phyloP scores from a whole-genome alignment of 1,140 invertebrate species.

The Bicyclus anynana region DNA sequence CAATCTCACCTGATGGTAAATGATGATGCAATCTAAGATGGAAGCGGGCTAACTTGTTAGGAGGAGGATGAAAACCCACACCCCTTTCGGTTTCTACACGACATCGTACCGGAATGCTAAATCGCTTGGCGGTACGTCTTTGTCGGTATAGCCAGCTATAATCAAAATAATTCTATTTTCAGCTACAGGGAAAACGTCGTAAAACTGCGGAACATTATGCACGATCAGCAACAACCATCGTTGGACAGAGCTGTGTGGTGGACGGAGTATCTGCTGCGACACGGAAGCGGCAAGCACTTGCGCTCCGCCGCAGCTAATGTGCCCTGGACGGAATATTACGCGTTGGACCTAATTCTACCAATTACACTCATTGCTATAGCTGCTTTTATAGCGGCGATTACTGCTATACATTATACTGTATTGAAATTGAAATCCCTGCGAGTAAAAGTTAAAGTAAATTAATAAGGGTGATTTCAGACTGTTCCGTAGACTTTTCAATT shows the following conservation, averaged over 20 bases:
- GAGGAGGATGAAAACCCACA: too few species aligned
- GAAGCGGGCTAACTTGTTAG: too few species aligned
- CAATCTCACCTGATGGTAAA: too few species aligned
- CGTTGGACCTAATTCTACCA: conserved; percentile 30
- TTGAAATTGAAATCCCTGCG: background rate
- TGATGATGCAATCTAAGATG: too few species aligned
- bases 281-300: conserved; percentile 69
- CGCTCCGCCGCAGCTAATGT: conserved; percentile 45
- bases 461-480: too few species aligned
- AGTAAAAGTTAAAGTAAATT: background rate
- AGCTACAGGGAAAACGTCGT: conserved; percentile 31
- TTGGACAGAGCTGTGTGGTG: conserved; percentile 74
- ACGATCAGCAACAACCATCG: conserved; percentile 20
- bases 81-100: too few species aligned
- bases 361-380: background rate
- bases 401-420: background rate
- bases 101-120: too few species aligned
- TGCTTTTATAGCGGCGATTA: background rate
- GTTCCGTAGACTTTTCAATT: too few species aligned
- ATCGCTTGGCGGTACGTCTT: too few species aligned
- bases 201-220: conserved; percentile 21
- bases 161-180: conserved; percentile 8
- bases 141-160: too few species aligned
- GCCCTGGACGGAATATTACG: conserved; percentile 37
- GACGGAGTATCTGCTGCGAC: conserved; percentile 77